Evolutionary conservation across 2,113 vertebrate genomes (phyloP).

Genomic region (Cephalopholis sonnerati): DNA sequence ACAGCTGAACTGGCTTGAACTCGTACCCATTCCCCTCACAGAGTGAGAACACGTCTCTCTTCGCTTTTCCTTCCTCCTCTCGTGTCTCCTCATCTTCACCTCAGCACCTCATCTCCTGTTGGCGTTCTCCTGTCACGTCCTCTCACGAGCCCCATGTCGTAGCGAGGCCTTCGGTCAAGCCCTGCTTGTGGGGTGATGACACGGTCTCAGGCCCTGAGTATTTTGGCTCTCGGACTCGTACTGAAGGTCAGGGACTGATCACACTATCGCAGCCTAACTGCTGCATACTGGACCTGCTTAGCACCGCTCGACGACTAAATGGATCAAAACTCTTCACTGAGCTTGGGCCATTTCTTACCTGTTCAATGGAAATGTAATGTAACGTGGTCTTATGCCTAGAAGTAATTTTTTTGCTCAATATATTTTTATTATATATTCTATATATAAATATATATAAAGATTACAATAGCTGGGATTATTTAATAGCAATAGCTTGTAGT

Average conservation of each 20-base stretch:
- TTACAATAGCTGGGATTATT: constrained; percentile 90
- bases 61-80: constrained; percentile 29
- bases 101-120: constrained; percentile 49
- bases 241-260: constrained; percentile 52
- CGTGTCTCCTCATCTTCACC: constrained; percentile 47
- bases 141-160: constrained; percentile 56
- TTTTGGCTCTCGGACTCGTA: constrained; percentile 48
- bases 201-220: constrained; percentile 47
- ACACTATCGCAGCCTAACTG: constrained; percentile 43
- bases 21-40: constrained; percentile 58
- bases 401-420: constrained; percentile 83
- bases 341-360: constrained; percentile 70
- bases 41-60: constrained; percentile 34
- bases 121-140: constrained; percentile 52
- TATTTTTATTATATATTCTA: constrained; percentile 90
- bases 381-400: constrained; percentile 84
- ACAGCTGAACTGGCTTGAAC: constrained; percentile 66
- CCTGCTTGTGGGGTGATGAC: constrained; percentile 30
- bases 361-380: constrained; percentile 81
- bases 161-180: constrained; percentile 50
- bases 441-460: constrained; percentile 87
- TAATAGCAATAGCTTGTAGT: constrained; percentile 96
- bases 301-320: constrained; percentile 47
- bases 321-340: constrained; percentile 58
- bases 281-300: constrained; percentile 67